Evolutionary conservation across 2,113 vertebrate species (phyloP), one percentile per base, ranked within the genome.

Genomic region (Vicugna pacos): DNA sequence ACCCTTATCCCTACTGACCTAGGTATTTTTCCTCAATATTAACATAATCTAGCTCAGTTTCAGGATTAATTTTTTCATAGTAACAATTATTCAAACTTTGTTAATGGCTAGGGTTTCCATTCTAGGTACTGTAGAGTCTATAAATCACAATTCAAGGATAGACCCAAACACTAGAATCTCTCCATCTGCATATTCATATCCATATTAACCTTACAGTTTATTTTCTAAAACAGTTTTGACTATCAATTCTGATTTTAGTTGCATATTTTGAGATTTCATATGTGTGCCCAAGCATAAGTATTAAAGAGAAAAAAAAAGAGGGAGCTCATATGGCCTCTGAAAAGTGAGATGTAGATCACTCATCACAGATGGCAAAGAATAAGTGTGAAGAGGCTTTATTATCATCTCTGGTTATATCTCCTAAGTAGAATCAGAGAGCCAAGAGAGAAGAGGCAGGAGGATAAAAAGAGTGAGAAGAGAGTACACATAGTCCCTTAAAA

Each of bases 41-140:
- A 83, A 75, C 46, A 19, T n/a, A 84, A 82, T 73, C 46, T 76
- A 93, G 58, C 48, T 90, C 48, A 89, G 84, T 89, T 90, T 93
- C 7, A 88, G 58, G 22, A 73, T 35, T 60, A 46, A 69, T 65
- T 76, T 82, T 89, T 94, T 88, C 94, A 90, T 6, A 80, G 69
- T 77, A 81, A 81, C 42, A 77, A 89, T 46, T 79, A 94, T 22
- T 46, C 9, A 86, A 42, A 82, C 19, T 38, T 54, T 81, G 50
- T 50, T 70, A 77, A 79, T 50, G 54, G 13, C 42, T 80, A 30
- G 28, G 8, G 20, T 77, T 89, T 46, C 69, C 75, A 95, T 77
- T 79, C 32, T 72, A 95, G 58, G 60, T 17, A 91, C 58, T 83
- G 73, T 65, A 54, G 8, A 32, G 32, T 58, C 46, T 50, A 65